These are phyloP conservation scores for Sepioteuthis lessoniana DNA, from an alignment of 2,888 invertebrate species.

Conservation along the genomic window DNA sequence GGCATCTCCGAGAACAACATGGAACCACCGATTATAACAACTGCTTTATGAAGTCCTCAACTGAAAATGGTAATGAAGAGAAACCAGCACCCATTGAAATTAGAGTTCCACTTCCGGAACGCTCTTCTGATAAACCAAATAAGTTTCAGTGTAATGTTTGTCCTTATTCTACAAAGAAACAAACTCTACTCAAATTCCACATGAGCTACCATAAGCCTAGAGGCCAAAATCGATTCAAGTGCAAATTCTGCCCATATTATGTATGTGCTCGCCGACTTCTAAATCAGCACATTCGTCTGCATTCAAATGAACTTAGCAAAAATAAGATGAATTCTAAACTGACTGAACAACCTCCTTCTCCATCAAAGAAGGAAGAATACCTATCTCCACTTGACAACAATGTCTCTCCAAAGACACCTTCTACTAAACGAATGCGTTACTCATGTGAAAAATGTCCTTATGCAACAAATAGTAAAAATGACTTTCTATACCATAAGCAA, in stretches of 20 bases:
- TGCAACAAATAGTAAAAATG: conserved; percentile 88
- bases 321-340: not conserved
- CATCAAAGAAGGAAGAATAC: conserved; percentile 49
- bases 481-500: conserved; percentile 89
- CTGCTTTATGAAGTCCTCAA: not conserved
- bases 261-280: conserved; percentile 78
- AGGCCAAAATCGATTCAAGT: conserved; percentile 84
- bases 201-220: conserved; percentile 82
- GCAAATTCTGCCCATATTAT: conserved; percentile 87
- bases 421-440: conserved; percentile 79
- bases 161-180: conserved; percentile 79
- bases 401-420: conserved; percentile 51
- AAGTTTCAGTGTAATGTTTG: conserved; percentile 81
- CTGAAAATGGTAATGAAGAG: conserved; percentile 51
- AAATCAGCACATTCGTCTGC: conserved; percentile 81
- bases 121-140: conserved; percentile 53
- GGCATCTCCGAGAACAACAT: conserved; percentile 66
- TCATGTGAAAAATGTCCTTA: conserved; percentile 88
- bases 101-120: not conserved
- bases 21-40: conserved; percentile 60
- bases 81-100: not conserved
- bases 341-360: not conserved
- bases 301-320: conserved; percentile 66
- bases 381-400: conserved; percentile 49
- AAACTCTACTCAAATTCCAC: conserved; percentile 75